phyloP scores from a whole-genome alignment of 2,113 vertebrate species.

The Rhea pennata region DNA sequence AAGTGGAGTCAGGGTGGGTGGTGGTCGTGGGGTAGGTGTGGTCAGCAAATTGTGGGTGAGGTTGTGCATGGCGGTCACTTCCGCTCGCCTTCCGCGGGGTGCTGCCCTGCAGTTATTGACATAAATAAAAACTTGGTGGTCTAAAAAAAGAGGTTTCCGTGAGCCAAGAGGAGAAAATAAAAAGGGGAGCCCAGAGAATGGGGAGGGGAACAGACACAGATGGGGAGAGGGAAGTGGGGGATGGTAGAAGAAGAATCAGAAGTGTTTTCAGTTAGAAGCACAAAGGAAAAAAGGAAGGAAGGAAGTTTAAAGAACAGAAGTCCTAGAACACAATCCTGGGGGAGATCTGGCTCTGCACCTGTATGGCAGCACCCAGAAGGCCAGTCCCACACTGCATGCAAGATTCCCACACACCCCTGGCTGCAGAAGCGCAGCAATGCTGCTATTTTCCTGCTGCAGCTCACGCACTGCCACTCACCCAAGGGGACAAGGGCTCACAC shows the following conservation, averaged over 20 bases:
- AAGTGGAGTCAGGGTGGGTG: conserved; percentile 72
- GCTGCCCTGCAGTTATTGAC: conserved; percentile 97
- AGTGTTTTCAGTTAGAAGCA: conserved; percentile 75
- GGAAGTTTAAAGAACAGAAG: conserved; percentile 45
- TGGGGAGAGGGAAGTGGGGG: neutral
- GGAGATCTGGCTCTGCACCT: neutral
- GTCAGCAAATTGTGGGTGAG: conserved; percentile 75
- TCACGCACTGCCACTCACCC: neutral
- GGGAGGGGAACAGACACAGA: conserved; percentile 65
- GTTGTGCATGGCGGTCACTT: conserved; percentile 81
- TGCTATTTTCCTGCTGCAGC: neutral
- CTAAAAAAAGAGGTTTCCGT: conserved; percentile 85
- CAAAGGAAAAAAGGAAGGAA: conserved; percentile 64
- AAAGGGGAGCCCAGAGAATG: conserved; percentile 68
- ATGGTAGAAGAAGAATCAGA: conserved; percentile 85
- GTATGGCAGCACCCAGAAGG: neutral
- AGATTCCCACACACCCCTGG: neutral
- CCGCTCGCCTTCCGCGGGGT: conserved; percentile 81
- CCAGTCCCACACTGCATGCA: rapidly evolving
- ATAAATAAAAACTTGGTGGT: conserved; percentile 99
- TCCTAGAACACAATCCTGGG: rapidly evolving
- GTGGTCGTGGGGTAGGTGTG: conserved; percentile 71
- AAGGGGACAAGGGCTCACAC: neutral
- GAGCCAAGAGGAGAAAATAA: conserved; percentile 79
- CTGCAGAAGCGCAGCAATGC: neutral